Evolutionary conservation across 1,140 invertebrate genomes (phyloP), one percentile per base, ranked within the genome.

Genomic region (Diplogasteroides magnus): DNA sequence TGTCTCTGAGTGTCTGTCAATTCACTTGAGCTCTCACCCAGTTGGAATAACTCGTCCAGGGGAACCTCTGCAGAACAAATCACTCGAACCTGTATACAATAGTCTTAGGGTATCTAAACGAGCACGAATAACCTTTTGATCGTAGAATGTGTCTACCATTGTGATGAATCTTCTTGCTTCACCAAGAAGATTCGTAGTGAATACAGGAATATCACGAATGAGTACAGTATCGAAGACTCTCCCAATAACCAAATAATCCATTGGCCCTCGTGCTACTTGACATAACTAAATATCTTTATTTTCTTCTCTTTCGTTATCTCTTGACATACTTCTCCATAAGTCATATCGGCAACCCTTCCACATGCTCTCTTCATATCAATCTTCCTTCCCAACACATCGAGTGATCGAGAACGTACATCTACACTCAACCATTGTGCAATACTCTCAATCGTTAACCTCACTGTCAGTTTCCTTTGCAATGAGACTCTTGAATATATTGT

Each of bases 91-190:
- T 90, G 77, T 60, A 83, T 83, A 57, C 66, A 27, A 64, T 13
- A n/a, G 56, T 64, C 6, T 37, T 26, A n/a, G 25, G 25, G 31
- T 29, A 64, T 59, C 19, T 31, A 2, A 56, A 62, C 64, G 25
- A 55, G 57, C n/a, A 19, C 2, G 13, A 26, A 37, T 60, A 71
- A 94, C 91, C 86, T 89, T 90, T 78, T 94, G 91, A 83, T 98
- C 95, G 84, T 98, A 99, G 0, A 99, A 86, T 0, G 93, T 95
- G 82, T 99, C 96, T 77, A 98, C 94, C 0, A 98, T 85, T 2
- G 92, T 97, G 68, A 98, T 98, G 83, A 98, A 98, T 76, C 96
- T 86, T 80, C 94, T 87, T 62, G 92, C 89, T 85, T 92, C 91
- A 81, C 91, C 90, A 31, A 88, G 84, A 76, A 88, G 87, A 23